A percentile compares a stretch with the other conserved stretches of the same genome.
Conservation (phyloP, 2,888 invertebrate genomes). For the Drosophila pseudotalamancana region DNA sequence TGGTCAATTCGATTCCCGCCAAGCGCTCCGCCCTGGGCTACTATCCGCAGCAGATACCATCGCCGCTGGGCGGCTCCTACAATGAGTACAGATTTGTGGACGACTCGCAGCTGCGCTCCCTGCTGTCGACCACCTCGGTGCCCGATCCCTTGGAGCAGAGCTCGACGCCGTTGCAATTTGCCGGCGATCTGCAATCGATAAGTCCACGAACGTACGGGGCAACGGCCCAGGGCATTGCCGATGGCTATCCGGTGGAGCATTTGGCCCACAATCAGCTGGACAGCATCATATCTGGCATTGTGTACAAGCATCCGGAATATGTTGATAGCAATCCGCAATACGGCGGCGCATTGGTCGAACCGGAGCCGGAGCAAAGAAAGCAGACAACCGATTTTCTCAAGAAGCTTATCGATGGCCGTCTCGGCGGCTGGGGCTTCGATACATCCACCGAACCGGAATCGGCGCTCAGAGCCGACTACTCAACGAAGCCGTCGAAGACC, state of each 20-base stretch:
- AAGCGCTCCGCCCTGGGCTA: conserved; percentile 49
- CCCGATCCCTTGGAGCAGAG: conserved; percentile 62
- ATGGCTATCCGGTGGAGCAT: conserved; percentile 63
- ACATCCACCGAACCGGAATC: conserved; percentile 51
- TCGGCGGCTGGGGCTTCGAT: conserved; percentile 71
- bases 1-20: conserved; percentile 36
- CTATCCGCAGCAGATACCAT: conserved; percentile 50
- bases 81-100: conserved; percentile 78
- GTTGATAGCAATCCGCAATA: conserved; percentile 61
- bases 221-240: conserved; percentile 26
- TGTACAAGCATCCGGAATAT: conserved; percentile 78
- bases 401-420: conserved; percentile 72
- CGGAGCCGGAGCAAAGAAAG: conserved; percentile 66
- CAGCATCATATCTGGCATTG: conserved; percentile 76
- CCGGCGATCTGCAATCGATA: conserved; percentile 54
- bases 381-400: conserved; percentile 77
- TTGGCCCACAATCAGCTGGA: conserved; percentile 74
- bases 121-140: conserved; percentile 70
- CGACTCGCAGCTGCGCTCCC: conserved; percentile 66
- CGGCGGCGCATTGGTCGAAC: conserved; percentile 72
- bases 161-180: conserved; percentile 67
- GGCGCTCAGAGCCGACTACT: conserved; percentile 48
- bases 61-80: conserved; percentile 42
- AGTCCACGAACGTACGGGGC: conserved; percentile 24
- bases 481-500: conserved; percentile 50